Percentiles rank a stretch among this genome's conserved stretches.
Evolutionary conservation across 2,888 invertebrate genomes (phyloP).

Genomic region (Tipula helvola): DNA sequence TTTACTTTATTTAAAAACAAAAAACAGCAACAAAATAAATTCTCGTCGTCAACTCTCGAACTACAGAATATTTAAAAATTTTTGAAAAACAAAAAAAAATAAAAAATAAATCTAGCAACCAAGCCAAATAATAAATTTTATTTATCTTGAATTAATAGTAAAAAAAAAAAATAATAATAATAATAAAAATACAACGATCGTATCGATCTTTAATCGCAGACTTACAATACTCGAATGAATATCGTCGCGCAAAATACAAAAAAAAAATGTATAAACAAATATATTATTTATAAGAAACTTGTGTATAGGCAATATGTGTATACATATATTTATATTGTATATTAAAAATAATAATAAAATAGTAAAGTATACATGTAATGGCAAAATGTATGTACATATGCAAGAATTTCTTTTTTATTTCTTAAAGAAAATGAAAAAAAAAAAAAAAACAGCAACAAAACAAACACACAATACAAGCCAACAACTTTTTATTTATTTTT

Average conservation of each 20-base stretch:
- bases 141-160: not conserved
- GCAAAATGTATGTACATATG: not conserved
- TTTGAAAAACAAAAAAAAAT: not conserved
- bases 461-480: not conserved
- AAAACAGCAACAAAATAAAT: not conserved
- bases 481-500: conserved; percentile 6
- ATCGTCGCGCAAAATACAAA: conserved; percentile 8
- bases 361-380: not conserved
- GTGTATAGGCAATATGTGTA: not conserved
- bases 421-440: not conserved
- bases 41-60: not conserved
- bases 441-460: not conserved
- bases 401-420: conserved; percentile 6
- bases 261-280: not conserved
- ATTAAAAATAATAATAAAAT: not conserved
- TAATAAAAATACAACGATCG: not conserved
- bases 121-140: not conserved
- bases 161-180: not conserved
- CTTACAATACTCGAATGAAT: conserved; percentile 15
- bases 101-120: not conserved
- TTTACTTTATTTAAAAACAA: not conserved
- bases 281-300: not conserved
- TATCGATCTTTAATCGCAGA: conserved; percentile 13
- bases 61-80: not conserved
- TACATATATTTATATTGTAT: not conserved